A percentile compares a stretch with the other conserved stretches of the same genome.
Conservation (phyloP, 2,888 invertebrate species). For the Barypeithes pellucidus region DNA sequence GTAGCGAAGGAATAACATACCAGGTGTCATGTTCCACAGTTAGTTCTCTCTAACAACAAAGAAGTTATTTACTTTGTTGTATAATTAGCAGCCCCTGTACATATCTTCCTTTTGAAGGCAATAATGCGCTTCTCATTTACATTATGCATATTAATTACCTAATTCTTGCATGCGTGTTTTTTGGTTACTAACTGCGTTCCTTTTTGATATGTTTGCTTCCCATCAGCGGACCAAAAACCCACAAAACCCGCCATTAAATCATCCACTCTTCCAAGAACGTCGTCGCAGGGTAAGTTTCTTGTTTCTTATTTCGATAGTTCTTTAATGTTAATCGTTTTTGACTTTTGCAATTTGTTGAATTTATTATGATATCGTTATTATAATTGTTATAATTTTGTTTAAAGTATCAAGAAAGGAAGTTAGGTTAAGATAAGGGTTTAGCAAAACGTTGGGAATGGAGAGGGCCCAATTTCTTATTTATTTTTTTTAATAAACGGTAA, state of each 20-base stretch:
- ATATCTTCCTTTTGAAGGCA: background rate
- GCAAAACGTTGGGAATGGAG: too few relatives aligned
- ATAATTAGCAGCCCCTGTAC: too few relatives aligned
- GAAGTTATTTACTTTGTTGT: background rate
- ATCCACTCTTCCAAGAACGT: slow-evolving; percentile 94
- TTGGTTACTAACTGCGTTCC: slow-evolving; percentile 56
- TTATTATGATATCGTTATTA: background rate
- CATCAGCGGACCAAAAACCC: slow-evolving; percentile 91
- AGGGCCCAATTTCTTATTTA: too few relatives aligned
- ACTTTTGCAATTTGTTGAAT: background rate
- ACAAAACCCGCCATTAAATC: slow-evolving; percentile 98
- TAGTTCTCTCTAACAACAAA: too few relatives aligned
- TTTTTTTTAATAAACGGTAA: too few relatives aligned
- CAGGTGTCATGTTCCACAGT: too few relatives aligned
- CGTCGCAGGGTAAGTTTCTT: slow-evolving; percentile 88
- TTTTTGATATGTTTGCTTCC: slow-evolving; percentile 66
- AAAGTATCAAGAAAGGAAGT: too few relatives aligned
- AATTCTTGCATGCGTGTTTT: slow-evolving; percentile 55
- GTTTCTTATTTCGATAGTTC: slow-evolving; percentile 6
- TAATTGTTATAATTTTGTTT: too few relatives aligned
- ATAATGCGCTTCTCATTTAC: slow-evolving; percentile 23
- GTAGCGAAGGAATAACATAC: too few relatives aligned
- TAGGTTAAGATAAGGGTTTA: too few relatives aligned
- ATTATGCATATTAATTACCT: slow-evolving; percentile 24
- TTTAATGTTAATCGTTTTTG: slow-evolving; percentile 18